Evolutionary conservation across 2,113 vertebrate genomes (phyloP).

Genomic region (mouse (Mus musculus)): GRCm39 chr16:76038501-76039000

Average conservation of each 20-base stretch:
- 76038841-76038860: background rate
- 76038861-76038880: background rate
- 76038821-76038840: background rate
- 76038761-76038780: background rate
- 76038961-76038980: background rate
- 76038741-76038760: background rate
- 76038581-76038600: background rate
- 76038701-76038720: background rate
- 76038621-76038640: background rate
- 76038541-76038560: background rate
- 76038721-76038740: background rate
- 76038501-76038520: background rate
- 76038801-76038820: background rate
- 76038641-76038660: background rate
- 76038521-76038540: background rate
- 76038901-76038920: background rate
- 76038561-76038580: background rate
- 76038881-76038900: background rate
- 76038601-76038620: background rate
- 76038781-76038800: background rate
- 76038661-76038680: background rate
- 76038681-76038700: background rate
- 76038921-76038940: slow-evolving; percentile 7
- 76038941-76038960: background rate
- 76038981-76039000: background rate